Evolutionary conservation across 2,888 invertebrate genomes (phyloP), one percentile per base, ranked within the genome.

Genomic region (Acronicta alni): DNA sequence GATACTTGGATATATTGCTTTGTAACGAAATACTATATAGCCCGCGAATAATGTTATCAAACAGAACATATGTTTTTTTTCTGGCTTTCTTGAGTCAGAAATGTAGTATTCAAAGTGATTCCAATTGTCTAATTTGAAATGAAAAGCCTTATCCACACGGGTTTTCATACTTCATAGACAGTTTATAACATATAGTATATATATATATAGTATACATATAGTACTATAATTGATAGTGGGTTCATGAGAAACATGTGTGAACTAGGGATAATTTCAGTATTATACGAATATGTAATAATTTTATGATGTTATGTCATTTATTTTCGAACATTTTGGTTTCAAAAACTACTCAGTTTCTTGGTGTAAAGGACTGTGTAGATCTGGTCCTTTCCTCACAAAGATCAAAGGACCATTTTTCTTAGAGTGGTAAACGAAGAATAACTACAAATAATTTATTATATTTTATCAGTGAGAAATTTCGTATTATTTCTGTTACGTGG

Each of bases 121-220:
- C 57, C 60, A 59, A 61, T 9, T n/a, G 44, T 60, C 58, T 44
- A 41, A 63, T 57, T 57, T 57, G 47, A 68, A 61, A 56, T 48
- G 38, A 54, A n/a, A 76, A 72, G 53, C 66, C 56, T 59, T 58
- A 66, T 61, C 53, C 77, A 79, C 79, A 76, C 73, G 49, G 57
- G 47, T 60, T 67, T 65, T 60, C 55, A 67, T 61, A 58, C 15
- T 44, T 41, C 17, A 54, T 39, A 58, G 53, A 69, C 42, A 63
- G 70, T 58, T 72, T 37, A 59, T 59, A 55, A 52, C 15, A 54
- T n/a, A n/a, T n/a, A n/a, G n/a, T n/a, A n/a, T n/a, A n/a, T n/a
- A n/a, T n/a, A n/a, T n/a, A n/a, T n/a, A n/a, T n/a, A n/a, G n/a
- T n/a, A n/a, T n/a, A n/a, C n/a, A n/a, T n/a, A n/a, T 51, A 59